A percentile compares a stretch with the other conserved stretches of the same genome.
Evolutionary conservation across 2,797 vertebrate species (phyloP).

Genomic region (Mormyrops boulengeri): DNA sequence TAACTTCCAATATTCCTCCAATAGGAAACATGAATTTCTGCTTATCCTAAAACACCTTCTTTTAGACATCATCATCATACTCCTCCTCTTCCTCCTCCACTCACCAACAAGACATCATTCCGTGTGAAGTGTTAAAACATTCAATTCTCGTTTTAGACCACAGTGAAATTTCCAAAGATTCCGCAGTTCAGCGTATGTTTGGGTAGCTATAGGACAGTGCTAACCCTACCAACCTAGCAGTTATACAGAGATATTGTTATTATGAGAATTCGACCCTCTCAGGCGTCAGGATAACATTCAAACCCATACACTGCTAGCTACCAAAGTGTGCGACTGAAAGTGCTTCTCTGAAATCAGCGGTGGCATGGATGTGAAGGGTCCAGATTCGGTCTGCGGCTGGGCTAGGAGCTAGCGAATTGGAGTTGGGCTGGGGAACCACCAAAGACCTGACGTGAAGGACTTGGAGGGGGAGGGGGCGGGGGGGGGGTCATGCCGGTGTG

Average conservation of each 20-base stretch:
- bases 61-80: background rate
- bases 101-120: background rate
- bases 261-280: background rate
- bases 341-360: background rate
- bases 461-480: background rate
- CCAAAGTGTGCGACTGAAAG: background rate
- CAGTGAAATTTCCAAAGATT: background rate
- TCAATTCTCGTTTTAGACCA: background rate
- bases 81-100: background rate
- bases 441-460: background rate
- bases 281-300: background rate
- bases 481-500: constrained; percentile 56
- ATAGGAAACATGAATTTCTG: background rate
- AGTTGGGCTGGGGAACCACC: background rate
- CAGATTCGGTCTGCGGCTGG: background rate
- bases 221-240: background rate
- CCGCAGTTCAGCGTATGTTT: background rate
- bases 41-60: background rate
- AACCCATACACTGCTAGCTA: background rate
- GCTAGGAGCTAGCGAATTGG: background rate
- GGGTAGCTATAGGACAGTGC: background rate
- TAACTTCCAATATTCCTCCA: background rate
- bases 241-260: background rate
- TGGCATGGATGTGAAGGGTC: background rate
- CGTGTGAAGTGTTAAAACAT: background rate